Percentiles rank a stretch among this genome's conserved stretches.
phyloP scores from a whole-genome alignment of 2,113 vertebrate species.

The Rousettus leschenaultii region DNA sequence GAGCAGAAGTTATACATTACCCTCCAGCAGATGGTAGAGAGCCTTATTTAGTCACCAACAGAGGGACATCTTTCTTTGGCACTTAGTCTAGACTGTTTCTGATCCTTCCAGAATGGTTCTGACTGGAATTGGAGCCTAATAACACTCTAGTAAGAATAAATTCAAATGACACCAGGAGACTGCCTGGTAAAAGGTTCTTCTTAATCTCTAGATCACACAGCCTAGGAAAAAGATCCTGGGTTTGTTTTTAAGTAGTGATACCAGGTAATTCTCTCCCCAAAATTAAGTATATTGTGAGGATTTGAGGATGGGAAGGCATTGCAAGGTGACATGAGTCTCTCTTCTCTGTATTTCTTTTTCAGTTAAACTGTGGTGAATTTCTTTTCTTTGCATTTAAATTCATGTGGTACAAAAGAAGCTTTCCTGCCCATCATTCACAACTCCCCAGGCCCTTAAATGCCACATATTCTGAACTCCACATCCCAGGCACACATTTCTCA shows the following conservation, averaged over 20 bases:
- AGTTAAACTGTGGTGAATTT: background rate
- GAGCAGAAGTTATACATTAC: background rate
- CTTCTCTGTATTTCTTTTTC: background rate
- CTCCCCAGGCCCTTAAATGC: background rate
- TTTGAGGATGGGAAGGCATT: background rate
- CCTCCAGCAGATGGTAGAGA: background rate
- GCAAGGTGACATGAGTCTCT: background rate
- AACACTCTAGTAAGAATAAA: background rate
- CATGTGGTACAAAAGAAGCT: background rate
- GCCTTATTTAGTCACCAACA: background rate
- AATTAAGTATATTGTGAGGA: background rate
- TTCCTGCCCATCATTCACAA: background rate
- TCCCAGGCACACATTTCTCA: background rate
- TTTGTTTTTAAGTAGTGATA: background rate
- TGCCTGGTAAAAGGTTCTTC: background rate
- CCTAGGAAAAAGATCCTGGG: background rate
- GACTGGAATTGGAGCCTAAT: background rate
- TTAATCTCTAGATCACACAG: background rate
- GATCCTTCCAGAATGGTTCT: background rate
- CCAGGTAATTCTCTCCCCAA: background rate
- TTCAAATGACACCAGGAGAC: background rate
- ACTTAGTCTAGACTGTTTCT: background rate
- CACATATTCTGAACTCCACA: background rate
- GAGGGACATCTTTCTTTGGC: background rate
- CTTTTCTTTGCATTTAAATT: background rate